Conservation (phyloP, 1,140 invertebrate species). For the Araneus ventricosus region DNA sequence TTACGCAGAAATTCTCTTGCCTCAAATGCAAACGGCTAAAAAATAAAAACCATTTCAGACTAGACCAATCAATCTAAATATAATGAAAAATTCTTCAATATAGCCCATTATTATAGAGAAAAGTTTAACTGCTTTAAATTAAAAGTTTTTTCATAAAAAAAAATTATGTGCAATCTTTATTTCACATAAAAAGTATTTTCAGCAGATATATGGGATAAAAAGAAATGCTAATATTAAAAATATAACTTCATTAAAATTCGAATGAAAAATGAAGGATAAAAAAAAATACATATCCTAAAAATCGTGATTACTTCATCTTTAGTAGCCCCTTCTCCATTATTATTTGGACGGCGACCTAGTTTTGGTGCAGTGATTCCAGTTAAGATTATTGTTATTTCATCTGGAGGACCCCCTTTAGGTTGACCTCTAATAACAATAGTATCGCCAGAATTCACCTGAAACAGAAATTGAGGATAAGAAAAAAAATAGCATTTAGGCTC, state of each 20-base stretch:
- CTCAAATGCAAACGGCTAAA: constrained; percentile 95
- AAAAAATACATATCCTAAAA: not conserved
- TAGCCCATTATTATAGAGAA: no score
- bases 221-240: not conserved
- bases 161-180: no score
- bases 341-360: constrained; percentile 87
- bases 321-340: constrained; percentile 85
- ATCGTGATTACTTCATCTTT: constrained; percentile 86
- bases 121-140: no score
- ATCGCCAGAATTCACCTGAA: constrained; percentile 93
- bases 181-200: no score
- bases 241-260: not conserved
- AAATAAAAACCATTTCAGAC: not conserved
- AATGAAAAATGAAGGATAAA: not conserved
- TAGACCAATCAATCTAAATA: not conserved
- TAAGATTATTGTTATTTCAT: constrained; percentile 93
- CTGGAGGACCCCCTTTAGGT: constrained; percentile 90
- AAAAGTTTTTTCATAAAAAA: no score
- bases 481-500: no score
- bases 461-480: constrained; percentile 64
- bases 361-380: constrained; percentile 95
- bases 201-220: no score
- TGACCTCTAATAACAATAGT: constrained; percentile 91
- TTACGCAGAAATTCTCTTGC: constrained; percentile 98
- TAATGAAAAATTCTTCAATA: not conserved